Conservation (phyloP, 2,888 invertebrate species). For the Mylabris sibirica region DNA sequence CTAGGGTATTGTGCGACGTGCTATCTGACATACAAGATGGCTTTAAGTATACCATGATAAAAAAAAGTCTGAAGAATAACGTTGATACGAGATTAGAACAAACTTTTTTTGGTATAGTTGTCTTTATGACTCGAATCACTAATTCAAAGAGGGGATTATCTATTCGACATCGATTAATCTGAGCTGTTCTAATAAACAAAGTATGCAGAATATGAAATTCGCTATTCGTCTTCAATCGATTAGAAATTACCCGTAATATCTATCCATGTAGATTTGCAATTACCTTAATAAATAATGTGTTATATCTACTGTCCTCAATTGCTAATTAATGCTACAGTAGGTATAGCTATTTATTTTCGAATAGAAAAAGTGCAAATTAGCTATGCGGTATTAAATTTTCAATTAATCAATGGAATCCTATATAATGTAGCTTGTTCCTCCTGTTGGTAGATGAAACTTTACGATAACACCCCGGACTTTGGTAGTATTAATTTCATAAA, state of each 20-base stretch:
- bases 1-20: background rate
- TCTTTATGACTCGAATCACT: too few relatives aligned
- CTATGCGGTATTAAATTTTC: background rate
- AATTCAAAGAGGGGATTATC: too few relatives aligned
- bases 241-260: background rate
- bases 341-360: background rate
- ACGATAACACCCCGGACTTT: background rate
- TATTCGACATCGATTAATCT: background rate
- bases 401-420: background rate
- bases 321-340: background rate
- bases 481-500: background rate
- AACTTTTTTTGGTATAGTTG: background rate
- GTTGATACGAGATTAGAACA: background rate
- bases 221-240: background rate
- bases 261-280: background rate
- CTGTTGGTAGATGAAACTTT: background rate
- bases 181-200: background rate
- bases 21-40: constrained; percentile 1
- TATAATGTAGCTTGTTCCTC: background rate
- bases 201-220: too few relatives aligned
- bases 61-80: background rate
- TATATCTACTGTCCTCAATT: background rate
- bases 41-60: background rate
- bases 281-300: background rate
- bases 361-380: background rate